Conservation (phyloP, 2,113 vertebrate species). For the Ctenomys sociabilis region DNA sequence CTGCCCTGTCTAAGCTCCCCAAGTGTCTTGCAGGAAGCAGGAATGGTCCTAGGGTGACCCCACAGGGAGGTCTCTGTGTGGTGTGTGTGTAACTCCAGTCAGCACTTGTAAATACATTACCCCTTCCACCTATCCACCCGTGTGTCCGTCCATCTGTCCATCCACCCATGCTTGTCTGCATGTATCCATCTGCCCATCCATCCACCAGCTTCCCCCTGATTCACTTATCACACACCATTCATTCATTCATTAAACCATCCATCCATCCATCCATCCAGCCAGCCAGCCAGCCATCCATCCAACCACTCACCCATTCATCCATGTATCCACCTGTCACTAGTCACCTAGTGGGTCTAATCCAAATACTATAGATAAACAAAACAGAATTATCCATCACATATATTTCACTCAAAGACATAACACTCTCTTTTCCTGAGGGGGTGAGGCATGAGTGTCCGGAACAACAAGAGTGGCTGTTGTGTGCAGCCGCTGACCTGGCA, state of each 20-base stretch:
- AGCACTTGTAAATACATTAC: neutral
- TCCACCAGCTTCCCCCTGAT: neutral
- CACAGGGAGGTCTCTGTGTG: neutral
- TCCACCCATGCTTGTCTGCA: neutral
- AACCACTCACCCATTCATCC: neutral
- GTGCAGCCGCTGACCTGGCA: neutral
- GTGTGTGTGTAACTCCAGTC: neutral
- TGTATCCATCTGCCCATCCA: neutral
- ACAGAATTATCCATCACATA: neutral
- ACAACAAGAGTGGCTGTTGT: neutral
- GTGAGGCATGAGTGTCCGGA: neutral
- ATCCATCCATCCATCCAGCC: neutral
- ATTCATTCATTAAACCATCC: neutral
- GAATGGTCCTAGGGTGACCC: neutral
- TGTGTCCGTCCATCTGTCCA: neutral
- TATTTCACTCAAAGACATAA: neutral
- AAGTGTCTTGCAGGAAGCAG: neutral
- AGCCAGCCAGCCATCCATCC: neutral
- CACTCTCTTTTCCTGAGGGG: neutral
- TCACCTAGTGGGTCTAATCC: neutral
- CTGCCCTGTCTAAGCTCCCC: neutral
- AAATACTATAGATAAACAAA: neutral
- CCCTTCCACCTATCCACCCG: too few species aligned
- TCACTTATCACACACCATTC: too few species aligned
- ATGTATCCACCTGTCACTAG: neutral